Percentiles rank a stretch among this genome's conserved stretches.
These are phyloP conservation scores for Melanerpes aurifrons DNA, from an alignment of 2,113 vertebrate genomes.

Conservation along the genomic window DNA sequence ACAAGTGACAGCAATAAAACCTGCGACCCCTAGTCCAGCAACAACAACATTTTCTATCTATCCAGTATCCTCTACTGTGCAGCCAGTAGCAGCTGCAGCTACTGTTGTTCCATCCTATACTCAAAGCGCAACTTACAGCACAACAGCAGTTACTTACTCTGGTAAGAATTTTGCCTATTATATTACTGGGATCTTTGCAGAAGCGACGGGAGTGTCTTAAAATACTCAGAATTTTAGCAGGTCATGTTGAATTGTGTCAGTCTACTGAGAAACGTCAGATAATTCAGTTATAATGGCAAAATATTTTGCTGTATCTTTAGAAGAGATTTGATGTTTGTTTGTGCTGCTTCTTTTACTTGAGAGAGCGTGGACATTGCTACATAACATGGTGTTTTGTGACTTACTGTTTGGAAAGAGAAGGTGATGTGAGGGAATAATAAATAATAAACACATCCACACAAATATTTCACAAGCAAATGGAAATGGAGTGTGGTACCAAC, in stretches of 20 bases:
- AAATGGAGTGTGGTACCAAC: not conserved
- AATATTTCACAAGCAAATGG: not conserved
- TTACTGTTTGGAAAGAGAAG: not conserved
- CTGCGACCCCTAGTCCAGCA: constrained; percentile 92
- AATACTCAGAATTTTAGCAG: not conserved
- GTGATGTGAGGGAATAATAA: fast-evolving
- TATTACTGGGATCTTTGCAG: not conserved
- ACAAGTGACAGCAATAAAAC: constrained; percentile 98
- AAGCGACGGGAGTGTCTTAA: not conserved
- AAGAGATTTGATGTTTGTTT: not conserved
- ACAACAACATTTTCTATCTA: constrained; percentile 97
- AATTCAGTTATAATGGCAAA: not conserved
- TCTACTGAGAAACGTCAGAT: not conserved
- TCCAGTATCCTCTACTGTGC: constrained; percentile 94
- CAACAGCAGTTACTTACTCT: constrained; percentile 96
- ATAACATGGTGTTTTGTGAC: not conserved
- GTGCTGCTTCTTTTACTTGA: not conserved
- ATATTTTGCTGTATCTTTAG: not conserved
- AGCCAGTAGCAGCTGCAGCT: constrained; percentile 90
- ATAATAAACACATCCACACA: not conserved
- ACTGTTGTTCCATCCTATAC: constrained; percentile 97
- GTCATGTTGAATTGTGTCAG: fast-evolving
- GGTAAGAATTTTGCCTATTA: constrained; percentile 75
- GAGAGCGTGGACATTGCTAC: not conserved
- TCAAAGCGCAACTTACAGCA: constrained; percentile 96